Conservation (phyloP, 2,888 invertebrate genomes). For the Trichopoda pennipes region DNA sequence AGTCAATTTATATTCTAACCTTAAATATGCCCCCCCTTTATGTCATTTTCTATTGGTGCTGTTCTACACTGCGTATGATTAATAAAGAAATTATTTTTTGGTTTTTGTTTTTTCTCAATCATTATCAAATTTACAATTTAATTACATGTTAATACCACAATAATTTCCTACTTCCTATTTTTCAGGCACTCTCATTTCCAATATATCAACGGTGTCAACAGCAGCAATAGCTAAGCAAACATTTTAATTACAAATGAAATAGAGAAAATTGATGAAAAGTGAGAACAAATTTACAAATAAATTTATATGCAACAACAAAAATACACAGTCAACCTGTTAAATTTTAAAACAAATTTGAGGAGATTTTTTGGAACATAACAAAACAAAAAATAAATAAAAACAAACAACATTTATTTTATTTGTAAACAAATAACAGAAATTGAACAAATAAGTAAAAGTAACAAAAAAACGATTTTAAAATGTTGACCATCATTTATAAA, state of each 20-base stretch:
- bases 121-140: background rate
- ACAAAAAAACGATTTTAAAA: conserved; percentile 12
- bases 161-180: conserved; percentile 48
- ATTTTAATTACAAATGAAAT: background rate
- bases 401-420: conserved; percentile 11
- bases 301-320: conserved; percentile 47
- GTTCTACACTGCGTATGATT: no score
- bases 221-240: conserved; percentile 12
- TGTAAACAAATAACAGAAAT: background rate
- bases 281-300: conserved; percentile 34
- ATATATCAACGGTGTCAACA: conserved; percentile 24
- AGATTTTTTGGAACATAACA: conserved; percentile 43
- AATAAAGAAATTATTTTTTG: no score
- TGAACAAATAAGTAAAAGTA: conserved; percentile 7
- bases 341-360: conserved; percentile 12
- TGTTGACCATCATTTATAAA: conserved; percentile 48
- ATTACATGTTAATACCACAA: conserved; percentile 18
- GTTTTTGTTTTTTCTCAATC: no score
- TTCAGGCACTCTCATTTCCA: conserved; percentile 18
- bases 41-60: no score
- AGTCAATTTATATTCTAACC: no score
- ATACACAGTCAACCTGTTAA: background rate
- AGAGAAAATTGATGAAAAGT: conserved; percentile 12
- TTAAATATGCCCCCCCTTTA: no score
- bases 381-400: conserved; percentile 31